Conservation (phyloP, 1,140 invertebrate genomes). For the Caerostris extrusa region DNA sequence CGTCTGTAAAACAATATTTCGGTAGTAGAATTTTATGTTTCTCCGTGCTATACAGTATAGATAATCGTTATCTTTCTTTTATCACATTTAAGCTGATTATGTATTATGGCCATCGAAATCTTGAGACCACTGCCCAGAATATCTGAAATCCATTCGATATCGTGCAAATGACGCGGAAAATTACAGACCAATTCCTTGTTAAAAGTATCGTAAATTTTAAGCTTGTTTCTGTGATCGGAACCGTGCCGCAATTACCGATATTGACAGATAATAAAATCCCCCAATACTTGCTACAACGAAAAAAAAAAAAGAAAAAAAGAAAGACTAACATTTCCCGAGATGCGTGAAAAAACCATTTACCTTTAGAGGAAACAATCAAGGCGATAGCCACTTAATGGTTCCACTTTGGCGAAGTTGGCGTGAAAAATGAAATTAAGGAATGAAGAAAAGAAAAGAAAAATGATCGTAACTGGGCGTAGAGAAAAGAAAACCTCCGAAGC, state of each 20-base stretch:
- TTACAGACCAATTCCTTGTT: constrained; percentile 17
- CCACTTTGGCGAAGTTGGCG: constrained; percentile 30
- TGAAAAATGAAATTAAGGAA: constrained; percentile 40
- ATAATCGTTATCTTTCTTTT: background rate
- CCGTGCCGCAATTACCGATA: constrained; percentile 3
- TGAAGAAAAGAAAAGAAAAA: background rate
- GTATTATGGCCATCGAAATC: background rate
- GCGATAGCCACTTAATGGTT: constrained; percentile 24
- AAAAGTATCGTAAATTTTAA: constrained; percentile 33
- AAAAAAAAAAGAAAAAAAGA: background rate
- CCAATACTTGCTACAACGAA: background rate
- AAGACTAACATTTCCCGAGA: background rate
- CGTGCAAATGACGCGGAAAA: background rate
- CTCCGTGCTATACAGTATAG: background rate
- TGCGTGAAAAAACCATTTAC: constrained; percentile 28
- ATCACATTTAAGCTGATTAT: background rate
- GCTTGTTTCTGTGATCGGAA: background rate
- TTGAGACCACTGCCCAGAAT: background rate
- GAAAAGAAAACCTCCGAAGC: background rate
- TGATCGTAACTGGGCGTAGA: background rate
- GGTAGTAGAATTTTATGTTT: no score
- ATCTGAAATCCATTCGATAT: constrained; percentile 15
- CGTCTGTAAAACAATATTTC: no score
- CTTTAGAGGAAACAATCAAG: constrained; percentile 4
- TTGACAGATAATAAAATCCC: constrained; percentile 5